phyloP scores from a whole-genome alignment of 2,888 invertebrate genomes.

The Cabera pusaria region DNA sequence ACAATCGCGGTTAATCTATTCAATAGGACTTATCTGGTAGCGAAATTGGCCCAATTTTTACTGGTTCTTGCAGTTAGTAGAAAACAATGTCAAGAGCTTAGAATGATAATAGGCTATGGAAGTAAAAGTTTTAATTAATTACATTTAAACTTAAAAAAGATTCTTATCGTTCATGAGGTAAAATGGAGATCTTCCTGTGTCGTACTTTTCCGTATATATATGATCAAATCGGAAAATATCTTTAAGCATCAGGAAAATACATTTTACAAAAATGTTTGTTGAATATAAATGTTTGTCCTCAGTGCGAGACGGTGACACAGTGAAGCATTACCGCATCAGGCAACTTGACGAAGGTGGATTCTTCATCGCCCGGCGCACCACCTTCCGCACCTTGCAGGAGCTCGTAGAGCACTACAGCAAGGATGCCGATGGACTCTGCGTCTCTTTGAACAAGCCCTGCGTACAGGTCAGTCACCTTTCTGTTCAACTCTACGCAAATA shows the following conservation, averaged over 20 bases:
- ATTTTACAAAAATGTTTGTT: neutral
- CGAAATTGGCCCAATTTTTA: slow-evolving; percentile 17
- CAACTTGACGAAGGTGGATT: slow-evolving; percentile 99
- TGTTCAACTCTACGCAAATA: slow-evolving; percentile 3
- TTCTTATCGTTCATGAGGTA: no score
- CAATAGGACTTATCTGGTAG: slow-evolving; percentile 16
- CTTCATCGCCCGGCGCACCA: slow-evolving; percentile 98
- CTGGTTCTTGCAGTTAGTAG: slow-evolving; percentile 17
- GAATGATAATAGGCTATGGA: no score
- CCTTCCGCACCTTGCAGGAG: slow-evolving; percentile 98
- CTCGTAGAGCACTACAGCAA: slow-evolving; percentile 98
- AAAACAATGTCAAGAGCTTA: slow-evolving; percentile 13
- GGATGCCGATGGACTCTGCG: slow-evolving; percentile 99
- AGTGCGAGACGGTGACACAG: slow-evolving; percentile 99
- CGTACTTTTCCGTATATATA: neutral
- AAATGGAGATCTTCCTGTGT: neutral
- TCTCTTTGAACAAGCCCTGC: slow-evolving; percentile 97
- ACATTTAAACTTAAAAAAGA: no score
- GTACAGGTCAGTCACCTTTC: slow-evolving; percentile 87
- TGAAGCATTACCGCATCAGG: slow-evolving; percentile 99
- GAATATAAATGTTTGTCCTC: slow-evolving; percentile 48
- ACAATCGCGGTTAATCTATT: slow-evolving; percentile 13
- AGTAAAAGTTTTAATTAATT: no score
- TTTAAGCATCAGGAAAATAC: neutral
- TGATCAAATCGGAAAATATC: neutral